A percentile compares a stretch with the other conserved stretches of the same genome.
phyloP scores from a whole-genome alignment of 2,888 invertebrate genomes.

The Arctia plantaginis region DNA sequence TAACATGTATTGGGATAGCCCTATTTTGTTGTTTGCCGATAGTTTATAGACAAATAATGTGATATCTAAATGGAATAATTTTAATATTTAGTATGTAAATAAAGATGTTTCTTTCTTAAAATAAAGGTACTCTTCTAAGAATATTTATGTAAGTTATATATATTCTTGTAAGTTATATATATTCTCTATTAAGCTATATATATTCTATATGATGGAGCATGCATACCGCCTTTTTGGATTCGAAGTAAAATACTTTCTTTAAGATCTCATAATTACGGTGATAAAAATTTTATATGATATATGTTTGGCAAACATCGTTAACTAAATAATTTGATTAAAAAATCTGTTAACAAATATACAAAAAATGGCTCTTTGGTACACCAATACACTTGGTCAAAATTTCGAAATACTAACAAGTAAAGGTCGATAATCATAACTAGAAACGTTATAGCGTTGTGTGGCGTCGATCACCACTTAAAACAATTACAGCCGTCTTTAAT shows the following conservation, averaged over 20 bases:
- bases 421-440: constrained; percentile 70
- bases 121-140: not conserved
- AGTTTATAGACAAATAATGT: not conserved
- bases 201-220: not conserved
- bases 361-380: not conserved
- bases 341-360: not conserved
- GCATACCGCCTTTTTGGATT: not conserved
- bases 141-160: not conserved
- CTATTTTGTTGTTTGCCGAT: not conserved
- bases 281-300: not conserved
- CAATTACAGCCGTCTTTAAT: constrained; percentile 72
- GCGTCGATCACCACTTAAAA: constrained; percentile 60
- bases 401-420: constrained; percentile 70
- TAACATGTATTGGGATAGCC: not conserved
- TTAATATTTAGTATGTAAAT: not conserved
- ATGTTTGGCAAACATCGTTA: not conserved
- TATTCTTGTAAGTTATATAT: too few relatives aligned
- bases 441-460: constrained; percentile 32
- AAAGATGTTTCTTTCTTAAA: too few relatives aligned
- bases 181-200: too few relatives aligned
- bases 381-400: constrained; percentile 48
- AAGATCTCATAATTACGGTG: not conserved
- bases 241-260: not conserved
- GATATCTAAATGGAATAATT: not conserved
- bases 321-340: not conserved